Base-by-base conservation (phyloP, 2,113 vertebrate species). In the Callorhinus ursinus region DNA sequence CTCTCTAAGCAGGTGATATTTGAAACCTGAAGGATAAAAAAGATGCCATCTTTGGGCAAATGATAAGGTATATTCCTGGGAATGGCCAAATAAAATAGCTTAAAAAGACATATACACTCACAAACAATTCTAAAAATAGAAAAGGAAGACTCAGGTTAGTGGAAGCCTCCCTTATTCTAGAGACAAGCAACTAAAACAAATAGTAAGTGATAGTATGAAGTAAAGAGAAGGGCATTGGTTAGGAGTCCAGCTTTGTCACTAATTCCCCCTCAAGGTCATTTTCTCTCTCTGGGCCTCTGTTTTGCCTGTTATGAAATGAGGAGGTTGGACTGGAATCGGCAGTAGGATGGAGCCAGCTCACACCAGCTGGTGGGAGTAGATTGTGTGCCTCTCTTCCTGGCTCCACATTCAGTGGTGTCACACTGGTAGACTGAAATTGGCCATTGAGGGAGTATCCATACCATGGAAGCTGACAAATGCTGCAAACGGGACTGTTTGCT, bases 331-430 rank as follows among this genome's bases (percentile, higher is more conserved):
- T 83, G 53, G 46, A 61, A 24, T 36, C 9, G 0, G 7, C 5
- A 4, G 7, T 5, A 33, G 3, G 8, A 15, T 24, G 42, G n/a
- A 51, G 31, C 74, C 2, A 1, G 46, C 4, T 13, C 31, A 7
- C 1, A 26, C 28, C 13, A 2, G 8, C 12, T 15, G 67, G 11
- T 59, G 51, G 87, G 10, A 55, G 31, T 2, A 46, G 36, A 49
- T 15, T 42, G 0, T 42, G 36, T 1, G 1, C 0, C 21, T 65
- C 19, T 97, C 86, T 36, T 71, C 55, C 69, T 13, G 22, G 1
- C 1, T 39, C 42, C 65, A 9, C 7, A 0, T 16, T 67, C 31
- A 12, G n/a, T n/a, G 11, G n/a, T 14, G 9, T 36, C 59, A 57
- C 31, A 11, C 33, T 8, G 4, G n/a, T 13, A 13, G 21, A 55